Base-by-base conservation (phyloP, 2,888 invertebrate genomes). In the Anthophora plumipes region DNA sequence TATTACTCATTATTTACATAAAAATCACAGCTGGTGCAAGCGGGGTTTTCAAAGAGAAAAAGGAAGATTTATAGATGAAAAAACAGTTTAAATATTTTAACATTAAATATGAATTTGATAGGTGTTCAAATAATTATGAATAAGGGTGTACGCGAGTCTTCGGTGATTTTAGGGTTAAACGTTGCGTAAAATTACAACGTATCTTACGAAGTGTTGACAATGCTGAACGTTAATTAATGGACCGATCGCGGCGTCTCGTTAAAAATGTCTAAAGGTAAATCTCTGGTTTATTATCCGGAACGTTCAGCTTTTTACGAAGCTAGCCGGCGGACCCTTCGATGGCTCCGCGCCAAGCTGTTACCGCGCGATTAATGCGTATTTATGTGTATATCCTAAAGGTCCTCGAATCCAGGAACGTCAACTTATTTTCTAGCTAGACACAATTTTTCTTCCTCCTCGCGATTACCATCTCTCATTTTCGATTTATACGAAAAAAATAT, bases 221-320 rank as follows among this genome's bases (percentile, higher is more conserved):
- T 31, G 31, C 11, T 6, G 7, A 37, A 82, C 82, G 84, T 85
- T 89, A 89, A 92, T 91, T 89, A 89, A 89, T 87, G 85, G 86
- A 92, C 91, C 90, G 91, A 92, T 90, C 90, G 86, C 85, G 82
- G 81, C 78, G 85, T 85, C 88, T 89, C 88, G 90, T 90, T 91
- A 89, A 90, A 90, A 91, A 89, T 90, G 86, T 90, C 89, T 84
- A 82, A 84, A 87, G 88, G 89, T 89, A 90, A 91, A 91, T 91
- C 90, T 90, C 91, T 89, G 90, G 91, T 91, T 92, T 92, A 92
- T 92, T 91, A 91, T 92, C 92, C 91, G 91, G 90, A 91, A 92
- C 91, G 91, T 90, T 92, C 90, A 90, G 90, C 90, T 85, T 87
- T 87, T 87, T 84, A 77, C 82, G 71, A 76, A 73, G 66, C 57